phyloP scores from a whole-genome alignment of 2,113 vertebrate species.

The Danionella cerebrum region DNA sequence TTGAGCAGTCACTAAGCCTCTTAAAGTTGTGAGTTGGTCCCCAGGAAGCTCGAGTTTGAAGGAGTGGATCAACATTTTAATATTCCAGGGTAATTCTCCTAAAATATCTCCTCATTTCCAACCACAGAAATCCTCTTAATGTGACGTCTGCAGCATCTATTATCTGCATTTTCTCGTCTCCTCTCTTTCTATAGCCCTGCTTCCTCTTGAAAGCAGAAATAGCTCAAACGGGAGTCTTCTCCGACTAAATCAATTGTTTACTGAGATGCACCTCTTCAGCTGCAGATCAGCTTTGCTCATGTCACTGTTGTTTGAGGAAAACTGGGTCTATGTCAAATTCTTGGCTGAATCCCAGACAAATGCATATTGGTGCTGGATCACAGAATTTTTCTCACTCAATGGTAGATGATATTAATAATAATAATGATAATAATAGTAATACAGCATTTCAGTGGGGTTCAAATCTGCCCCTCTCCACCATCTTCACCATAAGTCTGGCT shows the following conservation, averaged over 20 bases:
- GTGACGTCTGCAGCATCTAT: not conserved
- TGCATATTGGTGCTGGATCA: not conserved
- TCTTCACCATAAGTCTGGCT: not conserved
- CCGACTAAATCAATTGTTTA: constrained; percentile 39
- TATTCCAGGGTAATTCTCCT: constrained; percentile 28
- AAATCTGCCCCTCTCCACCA: constrained; percentile 10
- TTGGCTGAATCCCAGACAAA: not conserved
- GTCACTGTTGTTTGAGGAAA: not conserved
- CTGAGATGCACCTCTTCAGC: constrained; percentile 1
- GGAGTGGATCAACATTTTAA: constrained; percentile 24
- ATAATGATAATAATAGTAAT: too few relatives aligned
- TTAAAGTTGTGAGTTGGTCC: constrained; percentile 33
- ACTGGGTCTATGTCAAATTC: not conserved
- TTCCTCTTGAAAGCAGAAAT: not conserved
- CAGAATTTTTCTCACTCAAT: too few relatives aligned
- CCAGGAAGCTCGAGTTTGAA: constrained; percentile 10
- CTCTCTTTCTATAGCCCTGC: not conserved
- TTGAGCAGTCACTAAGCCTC: constrained; percentile 20
- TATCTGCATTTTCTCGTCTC: not conserved
- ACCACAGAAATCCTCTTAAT: constrained; percentile 29
- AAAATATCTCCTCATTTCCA: constrained; percentile 29
- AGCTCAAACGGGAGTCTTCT: not conserved
- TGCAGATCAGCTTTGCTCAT: not conserved
- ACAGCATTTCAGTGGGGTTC: constrained; percentile 30
- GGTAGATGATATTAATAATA: too few relatives aligned